Evolutionary conservation across 37 sponge, comb jelly and placozoan genomes (phyloP), one percentile per base, ranked within the genome.

Genomic region (Halisarca cf. caerulea): DNA sequence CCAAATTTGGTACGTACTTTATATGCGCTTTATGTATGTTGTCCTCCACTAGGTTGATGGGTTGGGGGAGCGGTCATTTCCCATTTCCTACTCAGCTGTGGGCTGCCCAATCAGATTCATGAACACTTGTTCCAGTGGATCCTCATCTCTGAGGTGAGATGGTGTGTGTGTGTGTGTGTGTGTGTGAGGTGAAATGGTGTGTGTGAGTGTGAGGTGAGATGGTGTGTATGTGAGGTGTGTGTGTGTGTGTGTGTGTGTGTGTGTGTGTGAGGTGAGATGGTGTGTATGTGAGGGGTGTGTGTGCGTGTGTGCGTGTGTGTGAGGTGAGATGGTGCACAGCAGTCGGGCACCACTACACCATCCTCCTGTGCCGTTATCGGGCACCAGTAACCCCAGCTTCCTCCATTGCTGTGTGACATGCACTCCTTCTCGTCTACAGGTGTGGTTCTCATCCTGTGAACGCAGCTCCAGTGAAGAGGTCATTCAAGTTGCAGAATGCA

Each of bases 11-110:
- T n/a, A n/a, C n/a, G n/a, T n/a, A n/a, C n/a, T n/a, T n/a, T n/a
- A n/a, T n/a, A n/a, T n/a, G n/a, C 25, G 60, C 60, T 59, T n/a
- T 59, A 59, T 6, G 8, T 59, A 59, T 59, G 8, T 59, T n/a
- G n/a, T n/a, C n/a, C n/a, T n/a, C n/a, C n/a, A n/a, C n/a, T 41
- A 92, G 93, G 89, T 92, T 60, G 54, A 61, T 40, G 94, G 94
- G 21, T 32, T 90, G 42, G 83, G 74, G 6, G 69, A 39, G 6
- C 41, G 41, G 37, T 44, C 58, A 27, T 85, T 93, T 42, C 86
- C 88, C 4, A 78, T 93, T 0, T 23, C 30, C 8, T 87, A 83
- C 36, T 77, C 62, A 14, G 91, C 81, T 2, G 62, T 55, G 5
- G 91, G 91, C 11, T 87, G 94, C 85, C 94, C 94, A 1, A 30